Conservation (phyloP, 2,797 vertebrate species). For the Poecile montanus region DNA sequence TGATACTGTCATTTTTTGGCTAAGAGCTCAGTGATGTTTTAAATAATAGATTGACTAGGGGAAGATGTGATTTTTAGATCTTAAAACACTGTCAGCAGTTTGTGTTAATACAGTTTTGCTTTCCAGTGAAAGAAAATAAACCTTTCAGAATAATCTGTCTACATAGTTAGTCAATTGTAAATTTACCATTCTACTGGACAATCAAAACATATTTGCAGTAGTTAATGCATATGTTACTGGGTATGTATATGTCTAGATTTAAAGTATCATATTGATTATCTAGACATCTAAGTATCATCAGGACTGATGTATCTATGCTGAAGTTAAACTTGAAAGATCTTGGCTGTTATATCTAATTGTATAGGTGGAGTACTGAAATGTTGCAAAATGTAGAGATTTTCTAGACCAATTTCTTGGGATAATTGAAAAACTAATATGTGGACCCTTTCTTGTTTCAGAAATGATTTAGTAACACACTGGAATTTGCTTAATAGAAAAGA, state of each 20-base stretch:
- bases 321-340: background rate
- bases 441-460: background rate
- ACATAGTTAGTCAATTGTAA: background rate
- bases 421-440: background rate
- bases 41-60: constrained; percentile 76
- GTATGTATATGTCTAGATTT: background rate
- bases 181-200: background rate
- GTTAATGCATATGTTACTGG: background rate
- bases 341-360: background rate
- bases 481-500: background rate
- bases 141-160: constrained; percentile 7
- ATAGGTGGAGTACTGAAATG: background rate
- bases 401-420: background rate
- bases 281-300: background rate
- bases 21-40: constrained; percentile 64
- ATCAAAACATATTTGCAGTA: background rate
- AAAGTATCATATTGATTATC: background rate
- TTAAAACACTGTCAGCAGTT: constrained; percentile 19
- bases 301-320: background rate
- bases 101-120: constrained; percentile 20
- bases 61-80: constrained; percentile 68
- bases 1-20: constrained; percentile 67
- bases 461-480: background rate
- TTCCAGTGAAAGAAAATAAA: constrained; percentile 15
- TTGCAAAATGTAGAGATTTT: background rate